These are phyloP conservation scores for Florisuga fusca DNA, from an alignment of 2,797 vertebrate species.

Conservation along the genomic window DNA sequence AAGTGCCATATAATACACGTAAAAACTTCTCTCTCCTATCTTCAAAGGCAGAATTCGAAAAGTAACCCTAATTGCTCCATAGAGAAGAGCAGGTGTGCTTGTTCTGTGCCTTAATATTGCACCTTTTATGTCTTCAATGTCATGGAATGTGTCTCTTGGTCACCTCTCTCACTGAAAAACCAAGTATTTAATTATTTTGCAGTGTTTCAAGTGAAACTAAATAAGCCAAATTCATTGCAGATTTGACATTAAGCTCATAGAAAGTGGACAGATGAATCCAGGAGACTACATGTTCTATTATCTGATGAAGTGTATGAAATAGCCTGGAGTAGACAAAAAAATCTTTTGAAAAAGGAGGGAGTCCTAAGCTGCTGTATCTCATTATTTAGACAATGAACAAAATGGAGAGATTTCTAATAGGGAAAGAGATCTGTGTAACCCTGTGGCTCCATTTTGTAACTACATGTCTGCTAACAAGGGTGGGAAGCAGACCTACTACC, in stretches of 20 bases:
- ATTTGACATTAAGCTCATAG: neutral
- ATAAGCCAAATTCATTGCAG: neutral
- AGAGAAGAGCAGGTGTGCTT: neutral
- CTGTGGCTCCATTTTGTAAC: neutral
- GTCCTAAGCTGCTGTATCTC: neutral
- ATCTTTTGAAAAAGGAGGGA: neutral
- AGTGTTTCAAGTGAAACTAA: neutral
- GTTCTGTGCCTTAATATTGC: neutral
- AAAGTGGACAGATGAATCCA: neutral
- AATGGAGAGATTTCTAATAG: neutral
- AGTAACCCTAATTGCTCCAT: neutral
- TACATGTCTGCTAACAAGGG: fast-evolving
- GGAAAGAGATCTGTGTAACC: neutral
- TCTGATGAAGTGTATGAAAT: neutral
- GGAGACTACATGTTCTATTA: neutral
- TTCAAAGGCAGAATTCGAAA: neutral
- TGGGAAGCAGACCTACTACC: neutral
- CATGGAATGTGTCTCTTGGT: neutral
- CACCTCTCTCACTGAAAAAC: neutral
- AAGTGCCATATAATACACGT: neutral
- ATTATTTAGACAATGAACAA: neutral
- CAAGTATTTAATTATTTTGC: neutral
- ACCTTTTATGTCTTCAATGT: neutral
- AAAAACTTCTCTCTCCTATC: neutral
- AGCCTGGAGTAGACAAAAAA: neutral